These are phyloP conservation scores for Actinostola sp. DNA, from an alignment of 92 coral and sea anemone genomes.

Conservation along the genomic window DNA sequence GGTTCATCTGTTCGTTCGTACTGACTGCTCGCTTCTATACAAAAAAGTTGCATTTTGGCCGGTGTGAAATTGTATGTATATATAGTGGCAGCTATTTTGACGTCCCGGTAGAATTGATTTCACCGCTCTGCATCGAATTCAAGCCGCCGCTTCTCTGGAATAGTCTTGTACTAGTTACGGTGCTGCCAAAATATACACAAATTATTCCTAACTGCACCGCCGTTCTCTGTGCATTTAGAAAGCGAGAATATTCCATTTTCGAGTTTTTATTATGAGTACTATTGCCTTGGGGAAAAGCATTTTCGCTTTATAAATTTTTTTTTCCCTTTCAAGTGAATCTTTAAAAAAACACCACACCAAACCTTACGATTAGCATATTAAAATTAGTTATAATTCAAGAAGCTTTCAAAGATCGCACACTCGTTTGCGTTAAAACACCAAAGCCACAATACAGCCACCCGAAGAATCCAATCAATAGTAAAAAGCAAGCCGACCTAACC, in stretches of 20 bases:
- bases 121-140: too few species aligned
- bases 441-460: slow-evolving; percentile 30
- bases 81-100: too few species aligned
- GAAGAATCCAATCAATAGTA: neutral
- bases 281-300: neutral
- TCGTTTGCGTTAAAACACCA: slow-evolving; percentile 8
- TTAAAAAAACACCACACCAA: slow-evolving; percentile 17
- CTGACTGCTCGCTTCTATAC: too few species aligned
- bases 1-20: too few species aligned
- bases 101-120: too few species aligned
- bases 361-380: slow-evolving; percentile 26
- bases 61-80: too few species aligned
- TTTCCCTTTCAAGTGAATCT: neutral
- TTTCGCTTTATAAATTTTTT: neutral
- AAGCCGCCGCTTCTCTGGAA: too few species aligned
- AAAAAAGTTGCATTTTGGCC: too few species aligned
- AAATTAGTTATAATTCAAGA: slow-evolving; percentile 25
- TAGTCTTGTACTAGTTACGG: neutral
- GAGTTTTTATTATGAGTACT: too few species aligned
- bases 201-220: slow-evolving; percentile 13
- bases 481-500: neutral
- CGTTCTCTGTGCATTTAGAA: slow-evolving; percentile 3
- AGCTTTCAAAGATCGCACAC: slow-evolving; percentile 23
- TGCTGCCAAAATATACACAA: slow-evolving; percentile 3
- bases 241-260: neutral